phyloP scores from a whole-genome alignment of 2,888 invertebrate species.

The Euplexia lucipara region DNA sequence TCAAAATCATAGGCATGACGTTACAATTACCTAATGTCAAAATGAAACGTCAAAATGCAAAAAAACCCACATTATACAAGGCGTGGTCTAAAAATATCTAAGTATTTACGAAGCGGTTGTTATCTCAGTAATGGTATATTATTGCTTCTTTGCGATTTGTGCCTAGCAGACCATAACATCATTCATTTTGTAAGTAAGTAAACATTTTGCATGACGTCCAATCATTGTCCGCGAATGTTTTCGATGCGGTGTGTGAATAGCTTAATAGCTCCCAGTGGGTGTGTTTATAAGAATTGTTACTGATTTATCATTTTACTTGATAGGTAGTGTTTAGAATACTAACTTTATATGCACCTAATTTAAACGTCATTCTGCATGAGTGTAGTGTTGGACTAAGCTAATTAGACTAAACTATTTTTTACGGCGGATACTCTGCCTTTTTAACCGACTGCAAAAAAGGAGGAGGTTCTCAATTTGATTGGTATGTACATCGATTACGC shows the following conservation, averaged over 20 bases:
- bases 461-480: too few species aligned
- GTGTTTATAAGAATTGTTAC: constrained; percentile 23
- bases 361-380: too few species aligned
- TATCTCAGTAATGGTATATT: constrained; percentile 18
- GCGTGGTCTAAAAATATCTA: constrained; percentile 29
- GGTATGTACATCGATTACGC: too few species aligned
- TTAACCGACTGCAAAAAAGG: too few species aligned
- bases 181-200: constrained; percentile 16
- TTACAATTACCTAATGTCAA: neutral
- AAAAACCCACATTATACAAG: neutral
- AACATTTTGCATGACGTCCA: constrained; percentile 39
- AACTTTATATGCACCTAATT: too few species aligned
- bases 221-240: constrained; percentile 29
- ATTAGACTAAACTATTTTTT: too few species aligned
- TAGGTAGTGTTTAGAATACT: too few species aligned
- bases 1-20: neutral
- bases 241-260: constrained; percentile 30
- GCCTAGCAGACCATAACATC: constrained; percentile 13
- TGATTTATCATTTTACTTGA: too few species aligned
- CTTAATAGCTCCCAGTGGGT: constrained; percentile 28
- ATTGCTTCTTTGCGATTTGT: constrained; percentile 35
- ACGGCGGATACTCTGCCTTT: too few species aligned
- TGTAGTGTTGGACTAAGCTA: too few species aligned
- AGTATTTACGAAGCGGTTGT: constrained; percentile 8
- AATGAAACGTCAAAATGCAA: neutral